These are phyloP conservation scores for Pteruthius melanotis DNA, from an alignment of 2,113 vertebrate species.

Conservation along the genomic window DNA sequence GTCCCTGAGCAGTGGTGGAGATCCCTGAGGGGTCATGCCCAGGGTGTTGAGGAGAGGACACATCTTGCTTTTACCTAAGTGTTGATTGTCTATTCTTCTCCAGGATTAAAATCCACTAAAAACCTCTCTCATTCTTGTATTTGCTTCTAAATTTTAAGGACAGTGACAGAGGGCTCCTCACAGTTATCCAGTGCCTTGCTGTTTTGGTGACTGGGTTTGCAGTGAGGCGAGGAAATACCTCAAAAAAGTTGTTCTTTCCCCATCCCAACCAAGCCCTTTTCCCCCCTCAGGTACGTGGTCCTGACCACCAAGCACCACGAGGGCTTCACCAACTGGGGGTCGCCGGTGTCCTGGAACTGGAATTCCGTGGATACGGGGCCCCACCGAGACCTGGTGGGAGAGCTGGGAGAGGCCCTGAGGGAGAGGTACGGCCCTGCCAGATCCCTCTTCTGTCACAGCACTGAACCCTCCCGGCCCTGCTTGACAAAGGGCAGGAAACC, in stretches of 20 bases:
- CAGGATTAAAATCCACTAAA: neutral
- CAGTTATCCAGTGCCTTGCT: neutral
- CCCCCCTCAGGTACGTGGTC: slow-evolving; percentile 85
- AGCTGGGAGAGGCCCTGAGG: slow-evolving; percentile 83
- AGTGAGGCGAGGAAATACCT: too few species aligned
- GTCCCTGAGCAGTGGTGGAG: neutral
- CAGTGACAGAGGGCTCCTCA: neutral
- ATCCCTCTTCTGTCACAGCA: neutral
- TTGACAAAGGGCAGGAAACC: neutral
- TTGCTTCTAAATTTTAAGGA: neutral
- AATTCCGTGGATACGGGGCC: slow-evolving; percentile 87
- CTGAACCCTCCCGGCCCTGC: neutral
- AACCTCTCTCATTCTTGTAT: fast-evolving
- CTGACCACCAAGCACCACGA: slow-evolving; percentile 94
- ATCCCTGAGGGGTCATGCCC: neutral
- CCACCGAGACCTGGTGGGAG: slow-evolving; percentile 87
- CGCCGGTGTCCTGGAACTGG: slow-evolving; percentile 92
- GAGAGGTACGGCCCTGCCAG: slow-evolving; percentile 71
- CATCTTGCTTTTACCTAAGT: neutral
- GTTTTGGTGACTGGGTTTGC: neutral
- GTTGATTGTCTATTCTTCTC: neutral
- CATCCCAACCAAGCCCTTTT: neutral
- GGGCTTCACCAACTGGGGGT: slow-evolving; percentile 93
- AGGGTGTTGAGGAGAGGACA: neutral
- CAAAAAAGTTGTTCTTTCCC: neutral